These are phyloP conservation scores for Stenodera caucasica DNA, from an alignment of 2,888 invertebrate genomes.

Conservation along the genomic window DNA sequence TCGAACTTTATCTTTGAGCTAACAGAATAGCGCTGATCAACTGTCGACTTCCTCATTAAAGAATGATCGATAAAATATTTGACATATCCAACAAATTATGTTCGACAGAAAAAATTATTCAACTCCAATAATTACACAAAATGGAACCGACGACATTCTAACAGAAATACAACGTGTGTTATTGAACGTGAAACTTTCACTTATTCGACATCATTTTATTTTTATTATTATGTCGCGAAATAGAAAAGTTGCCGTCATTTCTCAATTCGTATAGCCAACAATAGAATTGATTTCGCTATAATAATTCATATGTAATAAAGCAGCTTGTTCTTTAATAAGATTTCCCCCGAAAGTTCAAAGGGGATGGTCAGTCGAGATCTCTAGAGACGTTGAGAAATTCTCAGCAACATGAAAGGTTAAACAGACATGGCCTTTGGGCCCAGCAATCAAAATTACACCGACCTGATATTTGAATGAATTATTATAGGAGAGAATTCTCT, in stretches of 20 bases:
- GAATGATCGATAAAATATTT: background rate
- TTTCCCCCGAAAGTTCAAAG: no score
- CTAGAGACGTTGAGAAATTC: background rate
- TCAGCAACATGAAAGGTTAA: background rate
- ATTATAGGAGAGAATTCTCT: no score
- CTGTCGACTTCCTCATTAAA: background rate
- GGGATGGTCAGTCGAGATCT: no score
- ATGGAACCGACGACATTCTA: background rate
- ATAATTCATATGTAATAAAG: background rate
- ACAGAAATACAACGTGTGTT: background rate
- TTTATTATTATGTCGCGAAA: background rate
- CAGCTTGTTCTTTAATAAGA: background rate
- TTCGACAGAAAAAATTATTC: no score
- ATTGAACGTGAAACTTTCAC: background rate
- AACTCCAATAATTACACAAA: background rate
- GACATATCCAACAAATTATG: no score
- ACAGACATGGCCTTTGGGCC: no score
- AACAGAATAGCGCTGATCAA: background rate
- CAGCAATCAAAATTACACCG: no score
- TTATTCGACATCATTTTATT: background rate
- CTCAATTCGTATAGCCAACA: background rate
- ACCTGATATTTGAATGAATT: no score
- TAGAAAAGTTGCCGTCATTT: conserved; percentile 1
- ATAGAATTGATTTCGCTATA: conserved; percentile 1
- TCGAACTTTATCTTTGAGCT: background rate